A percentile compares a stretch with the other conserved stretches of the same genome.
phyloP scores from a whole-genome alignment of 2,113 vertebrate genomes.

The Grammomys dolichurus region DNA sequence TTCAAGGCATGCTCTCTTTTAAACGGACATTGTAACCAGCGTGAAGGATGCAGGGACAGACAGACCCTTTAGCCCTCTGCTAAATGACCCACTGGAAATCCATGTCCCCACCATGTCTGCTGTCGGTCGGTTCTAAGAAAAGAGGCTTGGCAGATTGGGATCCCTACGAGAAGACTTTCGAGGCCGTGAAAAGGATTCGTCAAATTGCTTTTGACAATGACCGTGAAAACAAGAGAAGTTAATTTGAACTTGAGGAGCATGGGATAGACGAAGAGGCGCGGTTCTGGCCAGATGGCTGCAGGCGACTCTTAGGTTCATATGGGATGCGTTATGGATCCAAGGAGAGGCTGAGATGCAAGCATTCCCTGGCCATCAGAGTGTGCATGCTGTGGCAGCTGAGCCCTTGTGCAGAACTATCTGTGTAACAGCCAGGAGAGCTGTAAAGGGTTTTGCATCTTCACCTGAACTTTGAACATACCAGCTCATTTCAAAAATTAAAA shows the following conservation, averaged over 20 bases:
- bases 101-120: slow-evolving; percentile 63
- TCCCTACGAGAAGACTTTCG: slow-evolving; percentile 73
- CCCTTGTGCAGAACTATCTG: background rate
- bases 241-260: slow-evolving; percentile 79
- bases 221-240: slow-evolving; percentile 80
- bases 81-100: slow-evolving; percentile 47
- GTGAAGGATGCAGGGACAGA: background rate
- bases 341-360: slow-evolving; percentile 9
- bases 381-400: background rate
- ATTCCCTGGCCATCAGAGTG: background rate
- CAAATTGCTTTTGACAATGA: slow-evolving; percentile 82
- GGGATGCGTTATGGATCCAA: slow-evolving; percentile 68
- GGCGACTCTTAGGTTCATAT: slow-evolving; percentile 53
- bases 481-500: background rate
- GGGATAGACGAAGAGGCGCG: slow-evolving; percentile 71
- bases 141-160: slow-evolving; percentile 72
- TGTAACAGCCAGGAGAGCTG: background rate
- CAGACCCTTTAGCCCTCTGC: background rate
- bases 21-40: background rate
- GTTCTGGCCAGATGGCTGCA: slow-evolving; percentile 69
- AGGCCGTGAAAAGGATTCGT: slow-evolving; percentile 79
- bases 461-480: background rate
- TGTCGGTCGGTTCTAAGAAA: slow-evolving; percentile 61
- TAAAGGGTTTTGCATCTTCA: background rate
- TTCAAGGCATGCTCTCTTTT: slow-evolving; percentile 65